A percentile compares a stretch with the other conserved stretches of the same genome.
These are phyloP conservation scores for Zaprionus nigranus DNA, from an alignment of 1,140 invertebrate genomes.

Conservation along the genomic window DNA sequence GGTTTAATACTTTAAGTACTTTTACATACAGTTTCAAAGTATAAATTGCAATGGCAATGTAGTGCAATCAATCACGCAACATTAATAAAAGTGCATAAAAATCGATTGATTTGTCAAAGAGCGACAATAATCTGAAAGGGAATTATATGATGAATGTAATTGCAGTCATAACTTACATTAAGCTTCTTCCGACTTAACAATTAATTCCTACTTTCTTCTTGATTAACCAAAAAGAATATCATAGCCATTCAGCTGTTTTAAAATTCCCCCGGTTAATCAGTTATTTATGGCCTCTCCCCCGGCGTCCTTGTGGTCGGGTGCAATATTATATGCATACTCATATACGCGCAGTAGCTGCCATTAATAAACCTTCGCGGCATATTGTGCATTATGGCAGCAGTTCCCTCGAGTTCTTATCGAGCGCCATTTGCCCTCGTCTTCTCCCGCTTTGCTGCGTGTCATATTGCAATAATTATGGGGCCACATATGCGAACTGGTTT, in stretches of 20 bases:
- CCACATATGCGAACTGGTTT: constrained; percentile 62
- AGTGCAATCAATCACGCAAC: not conserved
- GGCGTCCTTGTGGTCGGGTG: not conserved
- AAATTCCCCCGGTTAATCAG: constrained; percentile 49
- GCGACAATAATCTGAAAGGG: not conserved
- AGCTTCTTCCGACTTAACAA: not conserved
- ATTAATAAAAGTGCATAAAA: not conserved
- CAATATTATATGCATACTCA: constrained; percentile 5
- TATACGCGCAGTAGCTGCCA: not conserved
- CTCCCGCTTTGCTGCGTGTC: constrained; percentile 51
- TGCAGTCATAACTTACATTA: not conserved
- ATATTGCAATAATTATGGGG: constrained; percentile 75
- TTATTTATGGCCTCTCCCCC: constrained; percentile 31
- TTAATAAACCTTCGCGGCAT: constrained; percentile 53
- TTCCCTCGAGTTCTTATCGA: constrained; percentile 56
- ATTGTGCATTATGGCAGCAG: constrained; percentile 55
- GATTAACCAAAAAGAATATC: constrained; percentile 10
- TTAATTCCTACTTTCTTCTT: not conserved
- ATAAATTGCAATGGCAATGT: no score
- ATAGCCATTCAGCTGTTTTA: constrained; percentile 18
- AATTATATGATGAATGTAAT: not conserved
- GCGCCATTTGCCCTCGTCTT: constrained; percentile 49
- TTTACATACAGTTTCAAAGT: no score
- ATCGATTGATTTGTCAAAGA: not conserved
- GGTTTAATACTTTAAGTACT: no score